Evolutionary conservation across 2,888 invertebrate species (phyloP).

Genomic region (Caenorhabditis angaria): DNA sequence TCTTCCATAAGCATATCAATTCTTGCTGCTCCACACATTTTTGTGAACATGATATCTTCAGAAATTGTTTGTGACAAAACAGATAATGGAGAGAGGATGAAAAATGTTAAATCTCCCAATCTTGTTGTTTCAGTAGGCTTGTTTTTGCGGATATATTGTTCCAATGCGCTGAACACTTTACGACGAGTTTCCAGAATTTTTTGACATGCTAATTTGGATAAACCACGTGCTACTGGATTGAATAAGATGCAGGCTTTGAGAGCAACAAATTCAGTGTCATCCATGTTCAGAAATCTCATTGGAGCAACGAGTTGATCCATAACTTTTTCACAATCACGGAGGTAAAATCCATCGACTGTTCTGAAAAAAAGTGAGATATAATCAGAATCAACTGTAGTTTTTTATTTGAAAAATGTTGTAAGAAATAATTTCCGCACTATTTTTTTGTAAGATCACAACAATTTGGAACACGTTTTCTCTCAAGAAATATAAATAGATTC

Average conservation of each 20-base stretch:
- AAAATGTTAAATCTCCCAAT: slow-evolving; percentile 84
- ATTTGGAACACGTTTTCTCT: too few relatives aligned
- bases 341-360: slow-evolving; percentile 75
- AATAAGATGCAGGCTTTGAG: slow-evolving; percentile 98
- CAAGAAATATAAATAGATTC: too few relatives aligned
- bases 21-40: slow-evolving; percentile 67
- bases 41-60: slow-evolving; percentile 69
- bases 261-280: slow-evolving; percentile 97
- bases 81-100: slow-evolving; percentile 67
- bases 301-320: slow-evolving; percentile 96
- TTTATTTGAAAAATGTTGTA: too few relatives aligned
- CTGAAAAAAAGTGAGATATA: slow-evolving; percentile 14
- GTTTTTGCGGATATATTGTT: slow-evolving; percentile 89
- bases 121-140: slow-evolving; percentile 91
- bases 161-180: slow-evolving; percentile 91
- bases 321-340: slow-evolving; percentile 89
- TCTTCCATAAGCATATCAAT: slow-evolving; percentile 71
- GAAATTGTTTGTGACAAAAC: slow-evolving; percentile 67
- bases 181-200: slow-evolving; percentile 88
- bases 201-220: slow-evolving; percentile 80
- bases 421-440: too few relatives aligned
- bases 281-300: slow-evolving; percentile 84
- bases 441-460: too few relatives aligned
- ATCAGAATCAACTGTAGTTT: too few relatives aligned
- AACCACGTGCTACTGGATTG: slow-evolving; percentile 93